Base-by-base conservation (phyloP, 1,140 invertebrate genomes). In the Oreohelix idahoensis region DNA sequence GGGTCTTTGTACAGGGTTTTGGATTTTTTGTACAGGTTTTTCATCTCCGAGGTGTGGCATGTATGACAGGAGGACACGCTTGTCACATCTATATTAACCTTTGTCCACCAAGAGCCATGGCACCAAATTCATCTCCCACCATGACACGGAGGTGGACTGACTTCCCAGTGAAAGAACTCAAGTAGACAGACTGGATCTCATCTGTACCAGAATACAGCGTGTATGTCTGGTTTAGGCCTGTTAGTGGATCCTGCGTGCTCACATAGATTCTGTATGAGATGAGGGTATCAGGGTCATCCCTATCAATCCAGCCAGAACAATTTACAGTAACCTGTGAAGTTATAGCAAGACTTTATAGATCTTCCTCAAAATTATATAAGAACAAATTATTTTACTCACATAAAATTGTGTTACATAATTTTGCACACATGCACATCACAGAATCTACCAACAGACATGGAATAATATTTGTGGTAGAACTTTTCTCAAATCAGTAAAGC, bases 51-150 rank as follows among this genome's bases (percentile, higher is more conserved):
- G n/a, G n/a, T n/a, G n/a, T n/a, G n/a, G n/a, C n/a, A n/a, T n/a
- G 42, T 5, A 45, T 45, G 15, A 45, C 42, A 45, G 15, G 42
- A 15, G 15, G 15, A 5, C 5, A 45, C 15, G 15, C 15, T 45
- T 45, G 42, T 45, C 15, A 45, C 42, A 51, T 38, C 8, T 51
- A 63, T 66, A 84, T 83, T 85, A 77, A 89, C 86, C 29, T 80
- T 26, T 51, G 66, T 23, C 69, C 32, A 23, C 78, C 80, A 76
- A 80, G 13, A 36, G 75, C 76, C 29, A 42, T 70, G 29, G 85
- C 88, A 36, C 88, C 88, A 81, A 80, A 69, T 36, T 87, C 83
- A 86, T 90, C 89, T 35, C 87, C 66, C 0, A 90, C 89, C 78
- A 84, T 82, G 17, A 91, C 86, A 42, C 80, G 76, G 1, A 91